Evolutionary conservation across 92 coral and sea anemone species (phyloP), one percentile per base, ranked within the genome.

Genomic region (Ricordea florida): DNA sequence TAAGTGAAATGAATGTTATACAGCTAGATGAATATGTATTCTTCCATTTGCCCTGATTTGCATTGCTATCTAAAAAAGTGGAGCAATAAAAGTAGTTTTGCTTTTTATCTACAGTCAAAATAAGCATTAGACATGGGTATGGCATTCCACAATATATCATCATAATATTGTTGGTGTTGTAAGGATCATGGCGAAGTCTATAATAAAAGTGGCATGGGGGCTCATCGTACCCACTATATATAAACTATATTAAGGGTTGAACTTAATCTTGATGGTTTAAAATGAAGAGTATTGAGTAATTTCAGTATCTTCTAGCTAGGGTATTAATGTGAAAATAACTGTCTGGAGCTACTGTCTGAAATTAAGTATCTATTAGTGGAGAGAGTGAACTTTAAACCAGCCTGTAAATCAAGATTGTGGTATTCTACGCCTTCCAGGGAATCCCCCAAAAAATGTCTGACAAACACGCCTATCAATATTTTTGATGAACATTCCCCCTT

Each of bases 11-110:
- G 30, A 49, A 49, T 49, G 30, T 15, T 20, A 49, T 49, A 49
- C 57, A 49, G 57, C 57, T 49, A 20, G 57, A 49, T 49, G 57
- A 49, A 49, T 49, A 49, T 49, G 25, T 49, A 49, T 20, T 49
- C 30, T 49, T 49, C 57, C 10, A 49, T 49, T 2, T 49, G 57
- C 57, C 57, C 57, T 49, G 57, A 49, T 49, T 49, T 49, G 57
- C 57, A 20, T 49, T 49, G 57, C 57, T 49, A 49, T 49, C 3
- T 49, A 49, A 24, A 49, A 49, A 20, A 49, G 57, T 49, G 57
- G 57, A 49, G 57, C 21, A 49, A 49, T 49, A 10, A 49, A 49
- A 20, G 30, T 24, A 49, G 57, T 20, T 49, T 2, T 49, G 57
- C 25, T 49, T 49, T 49, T 1, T 49, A 49, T 49, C 57, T 49